Base-by-base conservation (phyloP, 2,888 invertebrate genomes). In the Ectemnius continuus region DNA sequence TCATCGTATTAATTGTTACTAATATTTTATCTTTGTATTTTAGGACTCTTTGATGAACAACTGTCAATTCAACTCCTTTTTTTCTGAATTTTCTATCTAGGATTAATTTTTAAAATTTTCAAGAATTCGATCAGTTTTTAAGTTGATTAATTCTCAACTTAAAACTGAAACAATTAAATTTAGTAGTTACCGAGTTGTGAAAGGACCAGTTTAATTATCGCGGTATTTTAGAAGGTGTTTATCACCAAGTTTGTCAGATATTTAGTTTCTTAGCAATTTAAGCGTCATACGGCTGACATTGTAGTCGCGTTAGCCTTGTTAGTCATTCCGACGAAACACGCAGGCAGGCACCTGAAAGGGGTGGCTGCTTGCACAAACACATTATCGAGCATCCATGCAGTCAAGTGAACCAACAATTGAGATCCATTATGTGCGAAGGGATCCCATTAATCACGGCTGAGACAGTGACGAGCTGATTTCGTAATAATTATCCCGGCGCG, bases 341-440 rank as follows among this genome's bases (percentile, higher is more conserved):
- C 3, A 23, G 23, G 2, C 3, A 23, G 23, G 36, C 57, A 67
- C 70, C 56, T n/a, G 26, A 48, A n/a, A n/a, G n/a, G n/a, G n/a
- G n/a, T n/a, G n/a, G n/a, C 61, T 20, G 26, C 56, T 65, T 59
- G 28, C 14, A 13, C 64, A 78, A 74, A 66, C 56, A 70, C 61
- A 48, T 70, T 60, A 26, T 48, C 57, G n/a, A 47, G n/a, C 18
- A 64, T 52, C 58, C 61, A 61, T 47, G 46, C 70, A 68, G 65
- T 61, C 62, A 68, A 75, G 70, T 52, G 56, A 52, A 59, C 48
- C 60, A 56, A 64, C 65, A 65, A 74, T 76, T 73, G 62, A 61
- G 69, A 48, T 78, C 65, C 67, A 78, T 78, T 72, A 78, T 67
- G 60, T 74, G 60, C 66, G 57, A 76, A 71, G 59, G 52, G 66